Base-by-base conservation (phyloP, 2,113 vertebrate species). In the Pteropus alecto region DNA sequence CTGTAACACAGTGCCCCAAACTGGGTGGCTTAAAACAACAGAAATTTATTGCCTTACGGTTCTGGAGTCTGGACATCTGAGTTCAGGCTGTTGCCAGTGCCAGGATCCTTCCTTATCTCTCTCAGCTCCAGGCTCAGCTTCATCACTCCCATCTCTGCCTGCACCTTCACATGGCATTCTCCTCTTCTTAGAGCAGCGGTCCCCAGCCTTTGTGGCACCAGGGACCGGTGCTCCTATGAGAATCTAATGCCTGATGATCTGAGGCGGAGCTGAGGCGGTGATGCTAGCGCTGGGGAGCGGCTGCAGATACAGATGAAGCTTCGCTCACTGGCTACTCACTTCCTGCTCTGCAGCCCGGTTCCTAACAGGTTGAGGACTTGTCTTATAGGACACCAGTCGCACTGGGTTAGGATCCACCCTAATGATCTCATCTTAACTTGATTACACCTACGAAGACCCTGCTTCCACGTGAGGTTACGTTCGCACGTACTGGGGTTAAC, bases 161-260 rank as follows among this genome's bases (percentile, higher is more conserved):
- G 19, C 0, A 0, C 16, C 15, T 26, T 46, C 2, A 28, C 24
- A 28, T 12, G 24, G 41, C 13, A 1, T 73, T 3, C n/a, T 67
- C 18, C 7, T 63, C 61, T 65, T 87, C 30, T 35, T 51, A 16
- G 9, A 65, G 48, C 48, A 51, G 46, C 46, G 48, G 48, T 51
- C 48, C 48, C 48, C 48, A 15, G 4, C 48, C 48, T 51, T 51
- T 15, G 48, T 51, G 48, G 48, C 48, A 14, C 48, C 48, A 51
- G 48, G 48, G 48, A 15, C 48, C 46, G 46, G 46, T 48, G 48
- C 48, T 51, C 48, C 3, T 51, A 15, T 4, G 48, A 15, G 48
- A 51, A 51, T 15, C 48, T 51, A 15, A 51, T 3, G 48, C 14
- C 14, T 51, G 48, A 51, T 0, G 48, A 51, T 51, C 48, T 51